phyloP scores from a whole-genome alignment of 2,113 vertebrate genomes.

The Proterorhinus semilunaris region DNA sequence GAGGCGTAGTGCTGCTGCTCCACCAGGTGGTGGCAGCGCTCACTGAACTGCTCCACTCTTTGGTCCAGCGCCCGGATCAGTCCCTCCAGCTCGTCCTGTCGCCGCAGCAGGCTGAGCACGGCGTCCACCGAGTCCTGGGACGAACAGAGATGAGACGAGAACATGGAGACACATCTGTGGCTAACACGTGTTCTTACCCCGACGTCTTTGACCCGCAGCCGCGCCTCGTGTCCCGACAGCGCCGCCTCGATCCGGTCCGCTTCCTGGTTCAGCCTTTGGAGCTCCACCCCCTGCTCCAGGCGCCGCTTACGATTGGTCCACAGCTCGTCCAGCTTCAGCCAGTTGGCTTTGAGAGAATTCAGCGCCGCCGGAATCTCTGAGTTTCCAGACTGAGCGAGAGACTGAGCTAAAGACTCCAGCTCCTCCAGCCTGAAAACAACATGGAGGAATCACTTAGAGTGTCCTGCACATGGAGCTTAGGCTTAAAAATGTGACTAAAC shows the following conservation, averaged over 20 bases:
- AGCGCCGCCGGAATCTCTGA: constrained; percentile 64
- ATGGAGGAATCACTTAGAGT: too few species aligned
- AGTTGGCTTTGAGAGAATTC: constrained; percentile 65
- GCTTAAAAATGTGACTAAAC: too few species aligned
- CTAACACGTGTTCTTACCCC: constrained; percentile 68
- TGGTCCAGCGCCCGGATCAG: constrained; percentile 76
- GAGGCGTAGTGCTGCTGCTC: constrained; percentile 71
- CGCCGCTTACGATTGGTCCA: constrained; percentile 71
- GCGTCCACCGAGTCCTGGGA: constrained; percentile 80
- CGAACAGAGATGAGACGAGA: background rate
- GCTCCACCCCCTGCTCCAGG: constrained; percentile 77
- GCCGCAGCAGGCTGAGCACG: constrained; percentile 77
- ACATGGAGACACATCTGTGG: background rate
- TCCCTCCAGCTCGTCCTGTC: constrained; percentile 79
- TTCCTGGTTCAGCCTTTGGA: constrained; percentile 81
- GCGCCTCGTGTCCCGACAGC: constrained; percentile 80
- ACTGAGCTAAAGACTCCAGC: constrained; percentile 64
- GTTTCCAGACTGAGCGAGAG: constrained; percentile 39
- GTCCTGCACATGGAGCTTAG: too few species aligned
- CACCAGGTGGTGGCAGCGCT: constrained; percentile 70
- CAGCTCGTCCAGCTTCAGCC: constrained; percentile 67
- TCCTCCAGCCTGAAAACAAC: constrained; percentile 50
- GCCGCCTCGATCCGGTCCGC: constrained; percentile 78
- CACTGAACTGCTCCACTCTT: constrained; percentile 69
- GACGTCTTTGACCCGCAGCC: constrained; percentile 76